Evolutionary conservation across 2,888 invertebrate species (phyloP).

Genomic region (Amphipyra berbera): DNA sequence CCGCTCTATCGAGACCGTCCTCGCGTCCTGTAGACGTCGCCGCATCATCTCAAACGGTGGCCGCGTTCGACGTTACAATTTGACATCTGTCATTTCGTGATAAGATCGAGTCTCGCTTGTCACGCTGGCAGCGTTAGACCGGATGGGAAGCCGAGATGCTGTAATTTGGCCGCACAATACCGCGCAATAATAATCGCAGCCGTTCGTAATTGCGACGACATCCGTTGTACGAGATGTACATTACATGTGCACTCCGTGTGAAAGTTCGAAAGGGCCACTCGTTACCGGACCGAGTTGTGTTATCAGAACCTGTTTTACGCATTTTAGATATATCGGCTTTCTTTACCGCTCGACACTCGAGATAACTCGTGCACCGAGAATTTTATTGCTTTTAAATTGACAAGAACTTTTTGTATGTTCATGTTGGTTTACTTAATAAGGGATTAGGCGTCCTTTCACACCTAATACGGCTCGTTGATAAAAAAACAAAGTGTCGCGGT

Average conservation of each 20-base stretch:
- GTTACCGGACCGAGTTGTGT: slow-evolving; percentile 68
- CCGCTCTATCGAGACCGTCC: slow-evolving; percentile 66
- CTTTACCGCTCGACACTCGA: slow-evolving; percentile 72
- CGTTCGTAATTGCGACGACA: slow-evolving; percentile 86
- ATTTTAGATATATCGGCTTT: slow-evolving; percentile 82
- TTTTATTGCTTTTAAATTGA: slow-evolving; percentile 78
- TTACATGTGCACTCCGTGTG: slow-evolving; percentile 81
- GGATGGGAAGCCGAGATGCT: slow-evolving; percentile 88
- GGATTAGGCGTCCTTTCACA: slow-evolving; percentile 74
- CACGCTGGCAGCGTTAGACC: slow-evolving; percentile 64
- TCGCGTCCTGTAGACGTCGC: slow-evolving; percentile 66
- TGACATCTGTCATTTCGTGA: slow-evolving; percentile 50
- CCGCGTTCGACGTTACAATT: slow-evolving; percentile 35
- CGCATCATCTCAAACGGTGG: slow-evolving; percentile 58
- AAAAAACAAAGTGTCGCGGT: slow-evolving; percentile 58
- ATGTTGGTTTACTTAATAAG: slow-evolving; percentile 64
- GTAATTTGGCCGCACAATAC: slow-evolving; percentile 87
- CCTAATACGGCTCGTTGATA: slow-evolving; percentile 67
- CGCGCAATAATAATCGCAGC: slow-evolving; percentile 86
- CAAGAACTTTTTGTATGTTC: slow-evolving; percentile 67
- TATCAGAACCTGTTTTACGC: slow-evolving; percentile 81
- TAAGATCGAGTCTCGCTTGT: slow-evolving; percentile 62
- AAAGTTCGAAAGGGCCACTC: slow-evolving; percentile 83
- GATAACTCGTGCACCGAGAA: slow-evolving; percentile 68
- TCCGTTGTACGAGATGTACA: slow-evolving; percentile 79